phyloP scores from a whole-genome alignment of 2,797 vertebrate species.

The Carcharodon carcharias region DNA sequence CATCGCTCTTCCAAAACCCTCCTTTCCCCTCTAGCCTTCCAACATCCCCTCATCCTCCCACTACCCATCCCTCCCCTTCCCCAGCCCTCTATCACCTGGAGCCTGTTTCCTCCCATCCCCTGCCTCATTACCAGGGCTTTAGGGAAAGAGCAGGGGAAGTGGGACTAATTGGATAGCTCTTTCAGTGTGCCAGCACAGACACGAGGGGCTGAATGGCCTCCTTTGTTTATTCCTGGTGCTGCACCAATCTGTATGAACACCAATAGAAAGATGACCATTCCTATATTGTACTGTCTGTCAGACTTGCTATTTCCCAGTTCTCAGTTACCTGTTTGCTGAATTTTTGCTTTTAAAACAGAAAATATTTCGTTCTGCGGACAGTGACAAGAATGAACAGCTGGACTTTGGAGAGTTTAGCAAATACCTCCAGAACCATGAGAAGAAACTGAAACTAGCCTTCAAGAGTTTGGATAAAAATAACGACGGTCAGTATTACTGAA shows the following conservation, averaged over 20 bases:
- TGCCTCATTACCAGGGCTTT: not conserved
- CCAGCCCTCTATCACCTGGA: too few species aligned
- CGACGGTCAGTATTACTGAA: conserved; percentile 65
- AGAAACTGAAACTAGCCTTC: conserved; percentile 87
- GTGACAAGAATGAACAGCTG: conserved; percentile 72
- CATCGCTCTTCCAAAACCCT: too few species aligned
- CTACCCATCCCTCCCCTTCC: too few species aligned
- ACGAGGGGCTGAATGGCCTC: not conserved
- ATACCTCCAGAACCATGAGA: conserved; percentile 94
- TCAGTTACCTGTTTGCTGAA: not conserved
- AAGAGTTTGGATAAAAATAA: conserved; percentile 93
- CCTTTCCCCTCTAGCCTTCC: too few species aligned
- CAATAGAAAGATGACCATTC: not conserved
- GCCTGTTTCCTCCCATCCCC: too few species aligned
- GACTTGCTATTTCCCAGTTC: not conserved
- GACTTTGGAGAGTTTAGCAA: conserved; percentile 86
- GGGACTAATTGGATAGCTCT: not conserved
- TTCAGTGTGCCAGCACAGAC: not conserved
- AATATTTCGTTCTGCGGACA: conserved; percentile 81
- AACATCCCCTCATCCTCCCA: not conserved
- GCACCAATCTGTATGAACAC: not conserved
- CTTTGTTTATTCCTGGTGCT: not conserved
- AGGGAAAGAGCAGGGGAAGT: not conserved
- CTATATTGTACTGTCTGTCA: not conserved
- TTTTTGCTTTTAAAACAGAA: conserved; percentile 61